phyloP scores from a whole-genome alignment of 2,797 vertebrate genomes.

The Aplochiton taeniatus region DNA sequence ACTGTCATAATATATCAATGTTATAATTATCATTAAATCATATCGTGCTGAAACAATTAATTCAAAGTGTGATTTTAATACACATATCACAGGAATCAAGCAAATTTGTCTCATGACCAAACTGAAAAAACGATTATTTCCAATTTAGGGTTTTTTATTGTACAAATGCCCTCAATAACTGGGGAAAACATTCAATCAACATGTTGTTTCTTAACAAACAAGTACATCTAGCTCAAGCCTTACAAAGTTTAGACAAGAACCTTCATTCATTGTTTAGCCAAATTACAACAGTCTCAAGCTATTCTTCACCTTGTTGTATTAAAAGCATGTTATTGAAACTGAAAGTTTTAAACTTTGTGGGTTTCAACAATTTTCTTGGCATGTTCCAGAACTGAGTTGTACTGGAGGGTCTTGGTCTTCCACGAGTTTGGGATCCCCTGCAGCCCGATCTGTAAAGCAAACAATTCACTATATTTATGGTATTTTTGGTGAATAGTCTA shows the following conservation, averaged over 20 bases:
- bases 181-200: conserved; percentile 46
- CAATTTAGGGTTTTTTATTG: conserved; percentile 27
- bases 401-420: conserved; percentile 64
- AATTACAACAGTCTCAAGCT: conserved; percentile 47
- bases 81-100: no score
- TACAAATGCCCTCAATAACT: background rate
- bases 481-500: no score
- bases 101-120: background rate
- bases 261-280: conserved; percentile 68
- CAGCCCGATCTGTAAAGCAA: conserved; percentile 60
- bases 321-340: no score
- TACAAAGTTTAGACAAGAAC: conserved; percentile 63
- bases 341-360: conserved; percentile 11
- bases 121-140: background rate
- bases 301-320: conserved; percentile 1
- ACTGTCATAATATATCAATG: no score
- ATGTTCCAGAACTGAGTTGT: conserved; percentile 54
- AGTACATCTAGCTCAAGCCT: conserved; percentile 63
- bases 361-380: conserved; percentile 62
- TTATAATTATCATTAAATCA: no score
- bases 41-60: no score
- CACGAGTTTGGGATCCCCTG: conserved; percentile 70
- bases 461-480: background rate
- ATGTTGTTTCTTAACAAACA: conserved; percentile 55
- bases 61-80: no score